phyloP scores from a whole-genome alignment of 1,140 invertebrate species.

The Cardiocondyla obscurior region DNA sequence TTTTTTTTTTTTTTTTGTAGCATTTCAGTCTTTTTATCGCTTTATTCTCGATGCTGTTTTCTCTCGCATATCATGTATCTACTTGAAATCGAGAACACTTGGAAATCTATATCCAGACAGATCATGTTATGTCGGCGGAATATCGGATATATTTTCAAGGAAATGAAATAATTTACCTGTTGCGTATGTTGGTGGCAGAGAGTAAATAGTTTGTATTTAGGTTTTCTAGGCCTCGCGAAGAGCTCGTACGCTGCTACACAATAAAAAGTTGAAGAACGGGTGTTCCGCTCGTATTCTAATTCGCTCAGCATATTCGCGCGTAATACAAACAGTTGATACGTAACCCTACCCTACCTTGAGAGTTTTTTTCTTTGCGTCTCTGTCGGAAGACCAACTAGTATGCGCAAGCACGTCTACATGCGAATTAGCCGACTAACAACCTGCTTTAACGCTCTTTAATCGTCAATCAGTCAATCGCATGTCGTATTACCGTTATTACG shows the following conservation, averaged over 20 bases:
- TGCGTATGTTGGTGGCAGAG: no score
- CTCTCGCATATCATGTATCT: slow-evolving; percentile 31
- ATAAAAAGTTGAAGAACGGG: no score
- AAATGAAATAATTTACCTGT: slow-evolving; percentile 67
- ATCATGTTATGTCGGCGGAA: slow-evolving; percentile 33
- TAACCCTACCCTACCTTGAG: slow-evolving; percentile 61
- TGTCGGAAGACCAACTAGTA: slow-evolving; percentile 1
- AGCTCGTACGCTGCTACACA: no score
- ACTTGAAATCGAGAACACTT: slow-evolving; percentile 57
- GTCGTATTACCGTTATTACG: slow-evolving; percentile 31
- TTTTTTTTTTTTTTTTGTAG: not conserved
- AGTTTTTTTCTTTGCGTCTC: slow-evolving; percentile 46
- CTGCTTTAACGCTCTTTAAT: slow-evolving; percentile 71
- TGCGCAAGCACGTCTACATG: slow-evolving; percentile 50
- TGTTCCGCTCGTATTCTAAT: no score
- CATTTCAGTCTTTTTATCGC: not conserved
- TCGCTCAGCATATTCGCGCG: no score
- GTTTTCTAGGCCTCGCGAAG: no score
- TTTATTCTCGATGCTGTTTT: not conserved
- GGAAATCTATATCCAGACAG: slow-evolving; percentile 32
- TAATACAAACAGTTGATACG: no score
- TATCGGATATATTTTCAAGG: slow-evolving; percentile 34
- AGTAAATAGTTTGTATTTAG: no score
- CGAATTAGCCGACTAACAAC: slow-evolving; percentile 66
- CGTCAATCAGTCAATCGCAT: slow-evolving; percentile 68